These are phyloP conservation scores for Platycnemis pennipes DNA, from an alignment of 2,888 invertebrate species.

Conservation along the genomic window DNA sequence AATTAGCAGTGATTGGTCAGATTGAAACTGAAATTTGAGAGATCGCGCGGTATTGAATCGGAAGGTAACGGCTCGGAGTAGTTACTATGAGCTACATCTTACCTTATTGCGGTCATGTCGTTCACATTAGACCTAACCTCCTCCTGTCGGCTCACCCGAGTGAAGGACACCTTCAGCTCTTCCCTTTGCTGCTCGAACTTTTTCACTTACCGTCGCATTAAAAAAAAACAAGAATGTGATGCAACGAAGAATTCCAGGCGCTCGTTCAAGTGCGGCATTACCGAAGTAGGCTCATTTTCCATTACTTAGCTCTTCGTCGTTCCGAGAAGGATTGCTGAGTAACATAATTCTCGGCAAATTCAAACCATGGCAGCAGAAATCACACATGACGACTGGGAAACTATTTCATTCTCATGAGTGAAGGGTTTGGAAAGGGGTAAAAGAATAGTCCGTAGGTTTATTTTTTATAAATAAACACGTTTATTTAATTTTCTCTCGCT, in stretches of 20 bases:
- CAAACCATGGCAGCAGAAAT: background rate
- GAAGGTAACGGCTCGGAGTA: background rate
- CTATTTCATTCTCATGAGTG: background rate
- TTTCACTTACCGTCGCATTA: background rate
- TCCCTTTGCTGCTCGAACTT: background rate
- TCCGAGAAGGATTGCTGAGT: background rate
- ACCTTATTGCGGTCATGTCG: background rate
- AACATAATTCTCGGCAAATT: background rate
- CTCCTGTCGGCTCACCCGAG: background rate
- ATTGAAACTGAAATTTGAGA: too few species aligned
- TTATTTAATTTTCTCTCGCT: slow-evolving; percentile 18
- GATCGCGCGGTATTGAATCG: too few species aligned
- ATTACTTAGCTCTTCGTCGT: background rate
- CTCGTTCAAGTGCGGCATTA: background rate
- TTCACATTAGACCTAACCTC: background rate
- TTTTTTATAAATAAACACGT: slow-evolving; percentile 41
- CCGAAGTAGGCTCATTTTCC: background rate
- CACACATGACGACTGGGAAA: background rate
- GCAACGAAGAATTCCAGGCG: background rate
- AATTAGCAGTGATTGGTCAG: too few species aligned
- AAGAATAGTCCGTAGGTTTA: background rate
- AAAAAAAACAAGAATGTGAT: background rate
- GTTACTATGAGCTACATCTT: background rate
- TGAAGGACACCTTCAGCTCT: background rate
- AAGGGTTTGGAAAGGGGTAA: background rate